phyloP scores from a whole-genome alignment of 2,888 invertebrate species.

The Entomobrya proxima region DNA sequence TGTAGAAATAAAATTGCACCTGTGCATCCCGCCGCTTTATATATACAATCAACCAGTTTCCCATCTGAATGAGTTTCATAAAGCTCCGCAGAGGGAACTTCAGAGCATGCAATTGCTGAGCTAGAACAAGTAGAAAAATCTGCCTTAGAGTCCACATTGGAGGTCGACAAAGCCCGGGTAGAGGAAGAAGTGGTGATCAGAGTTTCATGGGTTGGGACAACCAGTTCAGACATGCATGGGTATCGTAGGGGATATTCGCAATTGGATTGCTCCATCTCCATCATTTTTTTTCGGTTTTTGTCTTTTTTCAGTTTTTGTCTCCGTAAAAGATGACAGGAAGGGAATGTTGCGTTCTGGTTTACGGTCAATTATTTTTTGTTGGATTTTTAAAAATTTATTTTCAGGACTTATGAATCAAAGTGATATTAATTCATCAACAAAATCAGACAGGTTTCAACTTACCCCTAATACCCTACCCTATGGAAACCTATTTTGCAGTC shows the following conservation, averaged over 20 bases:
- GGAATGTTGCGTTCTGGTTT: too few species aligned
- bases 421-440: too few species aligned
- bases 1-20: conserved; percentile 23
- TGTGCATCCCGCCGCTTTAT: conserved; percentile 56
- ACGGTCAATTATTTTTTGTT: too few species aligned
- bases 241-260: background rate
- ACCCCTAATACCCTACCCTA: too few species aligned
- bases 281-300: background rate
- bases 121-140: background rate
- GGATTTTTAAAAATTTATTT: background rate
- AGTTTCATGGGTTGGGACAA: background rate
- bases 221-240: background rate
- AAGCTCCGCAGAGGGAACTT: background rate
- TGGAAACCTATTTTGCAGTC: conserved; percentile 24
- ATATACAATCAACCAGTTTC: conserved; percentile 44
- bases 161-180: background rate
- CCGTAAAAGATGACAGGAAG: too few species aligned
- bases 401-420: background rate
- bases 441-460: too few species aligned
- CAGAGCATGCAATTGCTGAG: background rate
- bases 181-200: background rate
- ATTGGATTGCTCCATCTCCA: background rate
- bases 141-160: background rate
- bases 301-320: background rate
- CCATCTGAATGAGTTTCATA: background rate